These are phyloP conservation scores for Bufotes viridis DNA, from an alignment of 2,797 vertebrate genomes.

Conservation along the genomic window DNA sequence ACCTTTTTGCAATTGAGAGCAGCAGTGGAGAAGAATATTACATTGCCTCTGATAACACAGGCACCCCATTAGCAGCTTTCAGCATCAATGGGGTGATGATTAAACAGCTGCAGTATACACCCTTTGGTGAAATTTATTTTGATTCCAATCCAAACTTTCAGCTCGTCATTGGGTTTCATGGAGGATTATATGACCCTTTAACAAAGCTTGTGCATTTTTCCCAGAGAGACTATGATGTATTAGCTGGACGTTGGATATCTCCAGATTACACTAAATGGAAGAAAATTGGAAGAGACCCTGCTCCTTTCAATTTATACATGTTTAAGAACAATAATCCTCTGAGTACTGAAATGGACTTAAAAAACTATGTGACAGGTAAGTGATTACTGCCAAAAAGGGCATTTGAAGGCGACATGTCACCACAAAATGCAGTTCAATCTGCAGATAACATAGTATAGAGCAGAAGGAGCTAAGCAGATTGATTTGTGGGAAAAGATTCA, in stretches of 20 bases:
- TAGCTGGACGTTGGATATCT: constrained; percentile 96
- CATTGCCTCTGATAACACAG: constrained; percentile 97
- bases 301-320: constrained; percentile 98
- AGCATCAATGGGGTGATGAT: constrained; percentile 99
- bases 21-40: constrained; percentile 99
- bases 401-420: not conserved
- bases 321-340: constrained; percentile 99
- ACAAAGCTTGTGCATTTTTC: constrained; percentile 98
- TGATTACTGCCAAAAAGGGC: not conserved
- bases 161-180: constrained; percentile 95
- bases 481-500: too few species aligned
- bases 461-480: too few species aligned
- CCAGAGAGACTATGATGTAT: constrained; percentile 95
- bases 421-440: too few species aligned
- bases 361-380: constrained; percentile 98
- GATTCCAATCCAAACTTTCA: constrained; percentile 99
- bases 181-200: constrained; percentile 93
- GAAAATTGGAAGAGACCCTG: constrained; percentile 91
- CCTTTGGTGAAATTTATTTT: constrained; percentile 95
- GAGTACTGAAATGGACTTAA: constrained; percentile 94
- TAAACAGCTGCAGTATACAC: constrained; percentile 97
- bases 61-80: constrained; percentile 95
- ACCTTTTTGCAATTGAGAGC: constrained; percentile 99
- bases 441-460: too few species aligned
- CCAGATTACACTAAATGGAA: constrained; percentile 97